Percentiles rank a stretch among this genome's conserved stretches.
phyloP scores from a whole-genome alignment of 2,797 vertebrate genomes.

The Myotis daubentonii region DNA sequence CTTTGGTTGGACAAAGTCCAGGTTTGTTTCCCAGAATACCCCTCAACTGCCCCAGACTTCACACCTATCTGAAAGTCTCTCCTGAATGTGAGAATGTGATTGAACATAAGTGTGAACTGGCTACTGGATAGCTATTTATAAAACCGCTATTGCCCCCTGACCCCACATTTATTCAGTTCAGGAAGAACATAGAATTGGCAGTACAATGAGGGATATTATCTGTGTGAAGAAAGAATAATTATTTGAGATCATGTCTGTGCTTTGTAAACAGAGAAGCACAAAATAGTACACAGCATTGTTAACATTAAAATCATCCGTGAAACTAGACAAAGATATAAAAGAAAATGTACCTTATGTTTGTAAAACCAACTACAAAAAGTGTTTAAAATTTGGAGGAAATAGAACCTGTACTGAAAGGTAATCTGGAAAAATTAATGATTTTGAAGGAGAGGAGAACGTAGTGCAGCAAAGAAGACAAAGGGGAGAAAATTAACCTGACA shows the following conservation, averaged over 20 bases:
- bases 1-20: not conserved
- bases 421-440: not conserved
- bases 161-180: not conserved
- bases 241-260: not conserved
- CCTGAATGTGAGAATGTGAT: not conserved
- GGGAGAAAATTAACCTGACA: not conserved
- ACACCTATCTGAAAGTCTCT: not conserved
- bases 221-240: not conserved
- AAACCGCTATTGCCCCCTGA: not conserved
- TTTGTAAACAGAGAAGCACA: not conserved
- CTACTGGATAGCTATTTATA: not conserved
- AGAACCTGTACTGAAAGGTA: not conserved
- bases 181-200: not conserved
- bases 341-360: not conserved
- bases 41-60: not conserved
- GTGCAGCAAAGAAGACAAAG: not conserved
- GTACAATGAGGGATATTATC: not conserved
- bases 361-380: not conserved
- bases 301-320: not conserved
- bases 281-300: not conserved
- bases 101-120: not conserved
- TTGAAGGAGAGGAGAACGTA: not conserved
- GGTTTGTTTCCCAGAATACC: not conserved
- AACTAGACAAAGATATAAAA: not conserved
- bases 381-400: not conserved